Base-by-base conservation (phyloP, 2,888 invertebrate species). In the Pinctada fucata region DNA sequence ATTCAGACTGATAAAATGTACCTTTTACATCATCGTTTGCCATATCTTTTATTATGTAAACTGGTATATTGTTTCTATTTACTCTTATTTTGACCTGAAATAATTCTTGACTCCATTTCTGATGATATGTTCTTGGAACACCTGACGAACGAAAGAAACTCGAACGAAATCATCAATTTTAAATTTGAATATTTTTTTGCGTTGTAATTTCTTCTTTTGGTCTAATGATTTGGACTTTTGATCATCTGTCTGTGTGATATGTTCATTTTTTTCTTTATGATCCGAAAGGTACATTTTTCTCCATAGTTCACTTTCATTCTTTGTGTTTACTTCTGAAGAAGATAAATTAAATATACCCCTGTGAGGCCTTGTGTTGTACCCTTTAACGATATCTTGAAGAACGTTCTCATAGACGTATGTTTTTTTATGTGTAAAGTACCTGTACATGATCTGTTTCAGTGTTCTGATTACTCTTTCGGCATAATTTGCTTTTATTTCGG, bases 41-140 rank as follows among this genome's bases (percentile, higher is more conserved):
- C 31, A 31, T 31, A 31, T 31, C 31, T 31, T 31, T 31, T 31
- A 31, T 31, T 31, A 1, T 31, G 31, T 31, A 31, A 31, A 31
- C 31, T 31, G 31, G 31, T 31, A 31, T 31, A 31, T 31, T 31
- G 31, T 31, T 31, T 31, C 31, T 31, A 31, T 31, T 31, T 31
- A 31, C 31, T 31, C 31, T 31, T 31, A 1, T 31, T 31, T 31
- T 31, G 31, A 31, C 31, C 31, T 31, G 0, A 31, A 79, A 79
- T 3, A 76, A 52, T 72, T 82, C 82, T 5, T 31, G 63, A 0
- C 80, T 82, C 80, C 78, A 82, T 76, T 79, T 82, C 48, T 82
- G 79, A 16, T 77, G 75, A 74, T 82, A 82, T 49, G 78, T 80
- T 65, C 80, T 76, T 80, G 79, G 70, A 82, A 82, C 16, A 75